Conservation (phyloP, 1,140 invertebrate genomes). For the Periplaneta americana region DNA sequence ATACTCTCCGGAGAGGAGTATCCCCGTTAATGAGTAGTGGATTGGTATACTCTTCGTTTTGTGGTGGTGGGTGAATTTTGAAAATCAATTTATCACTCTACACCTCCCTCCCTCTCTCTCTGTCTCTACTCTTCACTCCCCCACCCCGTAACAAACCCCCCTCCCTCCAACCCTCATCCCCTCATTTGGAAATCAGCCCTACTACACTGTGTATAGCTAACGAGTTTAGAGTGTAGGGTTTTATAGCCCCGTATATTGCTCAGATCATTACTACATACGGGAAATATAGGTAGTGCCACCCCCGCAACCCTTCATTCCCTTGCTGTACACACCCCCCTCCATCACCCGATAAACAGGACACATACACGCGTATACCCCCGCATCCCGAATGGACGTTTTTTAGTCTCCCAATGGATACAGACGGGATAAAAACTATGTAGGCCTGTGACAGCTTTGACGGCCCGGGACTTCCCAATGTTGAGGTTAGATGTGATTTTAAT, state of each 20-base stretch:
- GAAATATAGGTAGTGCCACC: background rate
- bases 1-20: background rate
- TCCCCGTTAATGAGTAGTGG: constrained; percentile 11
- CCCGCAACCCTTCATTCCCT: no score
- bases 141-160: background rate
- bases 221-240: background rate
- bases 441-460: background rate
- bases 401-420: background rate
- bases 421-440: background rate
- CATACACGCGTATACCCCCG: background rate
- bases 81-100: constrained; percentile 17
- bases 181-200: background rate
- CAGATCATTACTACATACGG: background rate
- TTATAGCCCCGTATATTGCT: background rate
- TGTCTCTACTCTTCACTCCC: background rate
- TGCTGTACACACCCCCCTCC: background rate
- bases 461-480: background rate
- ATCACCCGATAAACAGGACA: background rate
- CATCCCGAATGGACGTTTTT: background rate
- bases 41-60: constrained; percentile 16
- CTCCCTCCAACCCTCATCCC: background rate
- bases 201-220: background rate
- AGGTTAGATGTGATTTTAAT: background rate
- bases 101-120: background rate
- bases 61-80: constrained; percentile 15